Base-by-base conservation (phyloP, 2,113 vertebrate species). In the Thalassoma bifasciatum region DNA sequence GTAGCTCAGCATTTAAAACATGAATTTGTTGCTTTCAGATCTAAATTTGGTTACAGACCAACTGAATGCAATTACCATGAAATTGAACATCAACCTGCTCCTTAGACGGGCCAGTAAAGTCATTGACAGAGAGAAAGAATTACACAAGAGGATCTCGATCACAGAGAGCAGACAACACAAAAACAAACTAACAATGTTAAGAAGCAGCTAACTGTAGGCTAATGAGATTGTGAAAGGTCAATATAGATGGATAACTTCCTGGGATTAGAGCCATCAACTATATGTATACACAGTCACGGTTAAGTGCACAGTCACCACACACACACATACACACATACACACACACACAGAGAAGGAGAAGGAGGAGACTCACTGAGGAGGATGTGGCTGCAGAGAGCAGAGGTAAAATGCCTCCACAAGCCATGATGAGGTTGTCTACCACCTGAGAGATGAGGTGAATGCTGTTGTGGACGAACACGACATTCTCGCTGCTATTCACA, bases 371-470 rank as follows among this genome's bases (percentile, higher is more conserved):
- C 93, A 99, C 98, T 21, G 97, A 95, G 81, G 98, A 94, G 0
- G 98, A 99, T 1, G 98, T 99, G 76, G 98, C 97, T 61, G 97
- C 98, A 84, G 98, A 99, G 44, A 99, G 97, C 83, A 98, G 92
- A 10, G 98, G 98, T 79, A 99, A 92, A 87, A 99, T 99, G 60
- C 98, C 98, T 84, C 98, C 98, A 82, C 96, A 98, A 37, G 97
- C 95, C 98, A 99, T 99, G 90, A 99, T 95, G 93, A 99, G 96
- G 88, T 97, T 99, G 95, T 99, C 98, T 91, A 97, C 94, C 91
- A 99, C 96, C 93, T 99, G 98, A 85, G 98, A 99, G 91, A 99
- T 94, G 78, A 99, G 95, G 88, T 99, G 98, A 73, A 99, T 91
- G 0, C 97, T 99, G 92, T 99, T 99, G 93, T 99, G 98, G 72